Conservation (phyloP, 1,140 invertebrate species). For the Brachionus paranguensis region DNA sequence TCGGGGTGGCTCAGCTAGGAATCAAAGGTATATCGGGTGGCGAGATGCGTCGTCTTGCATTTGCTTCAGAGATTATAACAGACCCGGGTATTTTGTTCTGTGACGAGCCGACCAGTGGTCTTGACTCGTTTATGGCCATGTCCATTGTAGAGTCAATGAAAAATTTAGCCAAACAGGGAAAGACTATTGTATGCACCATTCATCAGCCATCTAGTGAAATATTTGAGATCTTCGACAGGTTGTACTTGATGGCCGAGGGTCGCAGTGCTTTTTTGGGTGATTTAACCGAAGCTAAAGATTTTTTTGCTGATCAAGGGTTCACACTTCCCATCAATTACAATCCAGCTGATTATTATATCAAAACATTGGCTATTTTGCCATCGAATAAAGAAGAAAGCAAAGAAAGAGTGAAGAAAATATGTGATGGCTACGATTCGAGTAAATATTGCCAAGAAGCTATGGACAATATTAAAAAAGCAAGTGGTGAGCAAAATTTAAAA, state of each 20-base stretch:
- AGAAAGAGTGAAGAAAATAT: background rate
- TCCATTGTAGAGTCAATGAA: constrained; percentile 74
- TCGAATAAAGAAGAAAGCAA: constrained; percentile 65
- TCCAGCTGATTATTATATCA: constrained; percentile 87
- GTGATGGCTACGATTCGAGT: background rate
- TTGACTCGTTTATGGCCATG: constrained; percentile 84
- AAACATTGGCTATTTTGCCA: constrained; percentile 77
- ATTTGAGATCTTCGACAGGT: constrained; percentile 79
- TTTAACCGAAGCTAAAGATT: constrained; percentile 67
- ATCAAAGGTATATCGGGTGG: constrained; percentile 89
- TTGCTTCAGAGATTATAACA: constrained; percentile 90
- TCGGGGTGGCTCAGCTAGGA: constrained; percentile 44
- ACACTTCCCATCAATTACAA: constrained; percentile 72
- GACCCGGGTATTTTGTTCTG: constrained; percentile 91
- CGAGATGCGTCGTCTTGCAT: constrained; percentile 87
- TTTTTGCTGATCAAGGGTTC: constrained; percentile 65
- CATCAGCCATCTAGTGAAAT: constrained; percentile 92
- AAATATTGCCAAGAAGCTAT: background rate
- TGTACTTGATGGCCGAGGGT: constrained; percentile 84
- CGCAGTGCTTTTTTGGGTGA: constrained; percentile 82
- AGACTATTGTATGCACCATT: constrained; percentile 86
- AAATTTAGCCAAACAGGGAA: constrained; percentile 67
- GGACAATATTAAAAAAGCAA: background rate
- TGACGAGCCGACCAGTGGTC: constrained; percentile 87
- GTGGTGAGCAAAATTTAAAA: background rate